Evolutionary conservation across 1,140 invertebrate species (phyloP).

Genomic region (Maniola jurtina): DNA sequence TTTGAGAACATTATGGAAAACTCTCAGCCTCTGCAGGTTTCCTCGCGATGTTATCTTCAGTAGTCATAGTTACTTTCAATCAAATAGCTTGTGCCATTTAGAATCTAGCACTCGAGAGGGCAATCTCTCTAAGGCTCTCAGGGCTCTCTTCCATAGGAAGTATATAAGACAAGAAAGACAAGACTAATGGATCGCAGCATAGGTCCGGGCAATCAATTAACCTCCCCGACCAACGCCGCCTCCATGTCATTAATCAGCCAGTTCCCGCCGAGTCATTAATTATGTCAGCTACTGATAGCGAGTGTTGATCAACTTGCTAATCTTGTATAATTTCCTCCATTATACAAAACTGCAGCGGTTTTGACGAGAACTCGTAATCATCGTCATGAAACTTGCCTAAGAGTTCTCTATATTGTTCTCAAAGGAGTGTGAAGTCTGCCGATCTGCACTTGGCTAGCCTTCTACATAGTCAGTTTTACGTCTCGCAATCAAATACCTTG

Average conservation of each 20-base stretch:
- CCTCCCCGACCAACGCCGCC: background rate
- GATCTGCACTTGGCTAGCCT: no score
- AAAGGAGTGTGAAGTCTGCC: no score
- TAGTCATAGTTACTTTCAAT: no score
- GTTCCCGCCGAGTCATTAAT: background rate
- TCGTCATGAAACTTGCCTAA: no score
- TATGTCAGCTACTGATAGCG: background rate
- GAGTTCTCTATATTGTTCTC: no score
- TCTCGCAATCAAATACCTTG: no score
- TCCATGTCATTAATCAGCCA: slow-evolving; percentile 3
- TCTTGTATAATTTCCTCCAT: background rate
- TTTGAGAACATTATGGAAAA: no score
- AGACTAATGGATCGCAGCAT: slow-evolving; percentile 4
- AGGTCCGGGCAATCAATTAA: slow-evolving; percentile 8
- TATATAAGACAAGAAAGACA: background rate
- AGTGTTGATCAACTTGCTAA: background rate
- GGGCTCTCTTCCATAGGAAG: no score
- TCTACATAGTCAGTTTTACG: no score
- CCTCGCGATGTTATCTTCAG: no score
- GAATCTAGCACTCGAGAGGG: background rate
- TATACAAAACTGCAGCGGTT: background rate
- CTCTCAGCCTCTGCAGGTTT: no score
- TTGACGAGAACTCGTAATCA: background rate
- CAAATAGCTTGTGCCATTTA: background rate
- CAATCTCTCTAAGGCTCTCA: background rate